Base-by-base conservation (phyloP, 2,888 invertebrate genomes). In the Thymelicus acteon region DNA sequence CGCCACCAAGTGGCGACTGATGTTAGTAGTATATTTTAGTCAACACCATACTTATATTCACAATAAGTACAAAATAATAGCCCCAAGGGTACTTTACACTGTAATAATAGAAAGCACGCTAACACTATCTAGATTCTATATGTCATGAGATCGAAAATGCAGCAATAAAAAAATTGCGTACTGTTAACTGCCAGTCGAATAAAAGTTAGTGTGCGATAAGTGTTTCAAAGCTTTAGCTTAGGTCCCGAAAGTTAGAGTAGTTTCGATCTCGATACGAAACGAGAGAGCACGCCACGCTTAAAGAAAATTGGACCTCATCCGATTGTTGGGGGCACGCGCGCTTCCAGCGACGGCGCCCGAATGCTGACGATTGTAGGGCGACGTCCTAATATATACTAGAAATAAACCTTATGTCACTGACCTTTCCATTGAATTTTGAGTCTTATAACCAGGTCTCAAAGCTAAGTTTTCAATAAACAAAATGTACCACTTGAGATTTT, bases 281-380 rank as follows among this genome's bases (percentile, higher is more conserved):
- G 72, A 65, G 72, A 76, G 72, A 67, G 73, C 71, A 67, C 67
- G 72, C 67, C 72, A 19, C 19, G 19, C 19, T 19, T 19, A 19
- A 77, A 72, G 77, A 79, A 78, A 82, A 82, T 82, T 83, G 81
- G 79, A 80, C 79, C 79, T 80, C 84, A 83, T 82, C 84, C 83
- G 82, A 82, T 80, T 72, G 81, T 78, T 81, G 83, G 84, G 86
- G 85, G 87, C 90, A 91, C 91, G 91, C 91, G 91, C 89, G 85
- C 82, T 83, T 73, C 89, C 72, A 74, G 73, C 76, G 90, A 84
- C 86, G 82, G 84, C 88, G 82, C 85, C 88, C 91, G 91, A 91
- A 88, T 88, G 88, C 84, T 80, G 79, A 88, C 91, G 90, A 91
- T 79, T 79, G 61, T 48, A 52, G 71, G 60, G 61, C 71, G 66